Evolutionary conservation across 1,140 invertebrate genomes (phyloP).

Genomic region (Procambarus virginalis): DNA sequence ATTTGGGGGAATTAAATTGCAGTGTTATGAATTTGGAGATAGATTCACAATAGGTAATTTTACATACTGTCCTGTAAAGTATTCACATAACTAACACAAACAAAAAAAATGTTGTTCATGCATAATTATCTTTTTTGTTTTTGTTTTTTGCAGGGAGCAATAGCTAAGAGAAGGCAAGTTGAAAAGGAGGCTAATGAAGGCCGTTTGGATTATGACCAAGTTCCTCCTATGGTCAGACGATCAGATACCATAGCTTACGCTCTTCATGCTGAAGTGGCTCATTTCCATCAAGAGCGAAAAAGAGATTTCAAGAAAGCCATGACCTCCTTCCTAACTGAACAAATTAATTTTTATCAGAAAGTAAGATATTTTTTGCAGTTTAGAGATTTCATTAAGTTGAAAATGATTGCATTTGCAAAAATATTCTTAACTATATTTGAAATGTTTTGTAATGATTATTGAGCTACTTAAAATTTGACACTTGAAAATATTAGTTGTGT

Average conservation of each 20-base stretch:
- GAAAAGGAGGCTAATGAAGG: conserved; percentile 86
- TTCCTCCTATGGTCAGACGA: conserved; percentile 85
- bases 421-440: no score
- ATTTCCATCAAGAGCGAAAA: conserved; percentile 91
- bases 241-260: conserved; percentile 94
- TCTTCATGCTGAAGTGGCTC: conserved; percentile 92
- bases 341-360: conserved; percentile 94
- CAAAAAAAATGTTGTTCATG: background rate
- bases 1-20: no score
- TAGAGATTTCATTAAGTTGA: background rate
- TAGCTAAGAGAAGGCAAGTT: conserved; percentile 92
- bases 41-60: background rate
- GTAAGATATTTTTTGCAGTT: conserved; percentile 71
- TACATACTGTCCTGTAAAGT: background rate
- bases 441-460: no score
- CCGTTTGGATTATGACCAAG: conserved; percentile 86
- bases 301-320: conserved; percentile 90
- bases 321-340: conserved; percentile 88
- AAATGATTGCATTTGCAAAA: no score
- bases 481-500: no score
- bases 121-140: conserved; percentile 29
- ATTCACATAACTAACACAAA: background rate
- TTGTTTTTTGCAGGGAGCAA: conserved; percentile 79
- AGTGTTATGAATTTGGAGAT: background rate
- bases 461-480: no score